Evolutionary conservation across 2,113 vertebrate genomes (phyloP), one percentile per base, ranked within the genome.

Genomic region (human): DNA sequence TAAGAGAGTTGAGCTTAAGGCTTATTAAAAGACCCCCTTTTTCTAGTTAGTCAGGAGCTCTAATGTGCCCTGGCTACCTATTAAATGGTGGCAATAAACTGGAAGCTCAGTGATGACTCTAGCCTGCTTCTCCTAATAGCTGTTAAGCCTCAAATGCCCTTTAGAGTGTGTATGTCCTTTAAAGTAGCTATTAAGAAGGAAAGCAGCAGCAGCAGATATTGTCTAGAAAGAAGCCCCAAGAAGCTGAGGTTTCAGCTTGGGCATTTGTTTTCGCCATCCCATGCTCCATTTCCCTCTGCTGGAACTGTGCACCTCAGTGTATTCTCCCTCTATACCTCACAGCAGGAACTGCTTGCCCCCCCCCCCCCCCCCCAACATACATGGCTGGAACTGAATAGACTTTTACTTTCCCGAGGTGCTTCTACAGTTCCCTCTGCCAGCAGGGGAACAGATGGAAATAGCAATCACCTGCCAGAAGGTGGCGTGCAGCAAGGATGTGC

Each of bases 381-480:
- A 6, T 9, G 35, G 40, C 32, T 59, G 82, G 17, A 68, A 22
- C 5, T 2, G 27, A 30, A 43, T 13, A 81, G 40, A 59, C 48
- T 57, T 70, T 8, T 10, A 35, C 43, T 40, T 35, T 55, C 38
- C 20, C 0, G 8, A 16, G 23, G 43, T 10, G 52, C 38, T 66
- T 40, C 48, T 6, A 2, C 4, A 10, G 50, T 52, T 40, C 40
- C 55, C n/a, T 55, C 30, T 23, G 52, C 50, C n/a, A 20, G 25
- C 61, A 3, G n/a, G 13, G 35, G 92, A 70, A 38, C 30, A 82
- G 75, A 17, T 50, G 64, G 78, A 48, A 87, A 35, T 30, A 59
- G 38, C 94, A 61, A 9, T 7, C 2, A 1, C 32, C 9, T 18
- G 59, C 88, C 94, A 89, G 90, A 12, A 97, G 95, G 94, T 50